Conservation (phyloP, 2,888 invertebrate genomes). For the Coronaproctus castanopsis region DNA sequence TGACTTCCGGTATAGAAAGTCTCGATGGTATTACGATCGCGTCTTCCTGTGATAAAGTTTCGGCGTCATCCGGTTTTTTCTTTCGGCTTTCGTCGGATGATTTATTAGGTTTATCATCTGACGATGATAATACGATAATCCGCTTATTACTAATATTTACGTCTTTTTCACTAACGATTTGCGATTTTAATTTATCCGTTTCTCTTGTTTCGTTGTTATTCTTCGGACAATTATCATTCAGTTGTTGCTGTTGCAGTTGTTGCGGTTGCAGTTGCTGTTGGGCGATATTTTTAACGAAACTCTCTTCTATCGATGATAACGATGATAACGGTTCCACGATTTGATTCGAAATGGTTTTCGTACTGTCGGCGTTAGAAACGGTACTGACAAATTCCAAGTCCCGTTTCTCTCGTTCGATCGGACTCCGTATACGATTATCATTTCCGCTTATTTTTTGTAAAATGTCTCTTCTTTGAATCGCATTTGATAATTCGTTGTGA, state of each 20-base stretch:
- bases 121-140: too few relatives aligned
- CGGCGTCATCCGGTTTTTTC: conserved; percentile 11
- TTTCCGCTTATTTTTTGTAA: conserved; percentile 13
- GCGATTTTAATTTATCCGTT: too few relatives aligned
- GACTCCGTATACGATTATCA: too few relatives aligned
- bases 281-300: background rate
- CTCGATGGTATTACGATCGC: background rate
- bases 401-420: conserved; percentile 18
- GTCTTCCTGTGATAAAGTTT: conserved; percentile 2
- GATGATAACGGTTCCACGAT: too few relatives aligned
- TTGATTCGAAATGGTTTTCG: too few relatives aligned
- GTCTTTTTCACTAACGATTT: too few relatives aligned
- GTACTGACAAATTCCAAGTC: conserved; percentile 16
- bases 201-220: background rate
- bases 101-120: too few relatives aligned
- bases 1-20: background rate
- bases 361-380: too few relatives aligned
- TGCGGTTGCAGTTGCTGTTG: background rate
- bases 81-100: background rate
- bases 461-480: conserved; percentile 15
- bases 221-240: background rate
- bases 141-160: too few relatives aligned
- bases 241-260: background rate
- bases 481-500: conserved; percentile 12
- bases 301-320: too few relatives aligned